Evolutionary conservation across 1,140 invertebrate species (phyloP).

Genomic region (Lasaia peninsularis): DNA sequence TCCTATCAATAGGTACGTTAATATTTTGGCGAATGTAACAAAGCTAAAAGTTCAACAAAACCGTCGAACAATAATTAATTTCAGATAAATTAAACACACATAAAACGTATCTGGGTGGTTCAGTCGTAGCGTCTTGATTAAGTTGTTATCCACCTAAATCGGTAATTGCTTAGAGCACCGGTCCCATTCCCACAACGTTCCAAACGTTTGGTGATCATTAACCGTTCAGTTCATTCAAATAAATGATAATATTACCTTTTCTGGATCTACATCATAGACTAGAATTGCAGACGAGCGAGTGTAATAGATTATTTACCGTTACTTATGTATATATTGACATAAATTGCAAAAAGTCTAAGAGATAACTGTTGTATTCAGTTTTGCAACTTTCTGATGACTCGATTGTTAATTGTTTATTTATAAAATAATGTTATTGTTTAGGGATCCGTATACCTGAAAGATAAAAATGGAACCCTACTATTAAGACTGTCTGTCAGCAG

Average conservation of each 20-base stretch:
- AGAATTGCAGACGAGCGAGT: background rate
- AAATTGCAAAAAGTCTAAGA: too few species aligned
- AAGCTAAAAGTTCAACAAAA: background rate
- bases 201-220: conserved; percentile 4
- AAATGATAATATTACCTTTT: conserved; percentile 7
- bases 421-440: too few species aligned
- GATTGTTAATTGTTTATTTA: too few species aligned
- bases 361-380: too few species aligned
- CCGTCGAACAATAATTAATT: background rate
- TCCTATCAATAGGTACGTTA: background rate
- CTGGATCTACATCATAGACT: background rate
- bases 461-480: too few species aligned
- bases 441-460: too few species aligned
- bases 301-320: background rate
- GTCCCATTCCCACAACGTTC: background rate
- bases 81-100: background rate
- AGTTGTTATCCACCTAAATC: conserved; percentile 4
- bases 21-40: background rate
- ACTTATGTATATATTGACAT: background rate
- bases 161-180: conserved; percentile 7
- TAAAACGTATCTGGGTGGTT: conserved; percentile 2
- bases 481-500: too few species aligned
- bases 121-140: background rate
- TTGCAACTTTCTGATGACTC: too few species aligned
- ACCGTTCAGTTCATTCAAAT: background rate